Evolutionary conservation across 2,113 vertebrate species (phyloP), one percentile per base, ranked within the genome.

Genomic region (Malurus alboscapulatus): DNA sequence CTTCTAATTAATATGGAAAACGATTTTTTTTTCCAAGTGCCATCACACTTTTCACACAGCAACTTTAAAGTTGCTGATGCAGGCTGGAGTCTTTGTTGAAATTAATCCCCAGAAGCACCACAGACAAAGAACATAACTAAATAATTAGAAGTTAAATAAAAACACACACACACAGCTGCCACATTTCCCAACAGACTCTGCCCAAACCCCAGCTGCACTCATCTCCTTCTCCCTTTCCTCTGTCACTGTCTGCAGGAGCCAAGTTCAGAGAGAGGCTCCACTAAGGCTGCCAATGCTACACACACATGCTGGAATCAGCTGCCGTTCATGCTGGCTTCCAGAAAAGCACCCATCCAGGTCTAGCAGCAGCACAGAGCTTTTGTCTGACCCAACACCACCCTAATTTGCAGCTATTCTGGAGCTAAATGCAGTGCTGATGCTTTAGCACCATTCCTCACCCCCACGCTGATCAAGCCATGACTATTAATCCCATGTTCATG

Each of bases 31-130:
- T 45, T 47, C 54, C 66, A 92, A 94, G 84, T 76, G 51, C 50
- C 73, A 94, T 54, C 88, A 81, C 29, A 58, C 59, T 82, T 86
- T 76, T 91, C 44, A 89, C 29, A 92, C n/a, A 93, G 32, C 57
- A 96, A 85, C 91, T 81, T 73, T 75, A 91, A 94, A 96, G 82
- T 38, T 97, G 95, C 90, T 96, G 94, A 96, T 63, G 79, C 67
- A 90, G 80, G 79, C 88, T 96, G 66, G 26, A 95, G 79, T 83
- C 74, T 94, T 79, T 93, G 42, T 55, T 85, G 75, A 78, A 93
- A 86, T 95, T 78, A 96, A 97, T 96, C 92, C 88, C 77, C 92
- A 87, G 80, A 79, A 95, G 76, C 86, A 73, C 45, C 80, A 93
- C 77, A 95, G 90, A 93, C 79, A 96, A 93, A 94, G 66, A 77